Percentiles rank a stretch among this genome's conserved stretches.
phyloP scores from a whole-genome alignment of 2,113 vertebrate genomes.

The Ia io region DNA sequence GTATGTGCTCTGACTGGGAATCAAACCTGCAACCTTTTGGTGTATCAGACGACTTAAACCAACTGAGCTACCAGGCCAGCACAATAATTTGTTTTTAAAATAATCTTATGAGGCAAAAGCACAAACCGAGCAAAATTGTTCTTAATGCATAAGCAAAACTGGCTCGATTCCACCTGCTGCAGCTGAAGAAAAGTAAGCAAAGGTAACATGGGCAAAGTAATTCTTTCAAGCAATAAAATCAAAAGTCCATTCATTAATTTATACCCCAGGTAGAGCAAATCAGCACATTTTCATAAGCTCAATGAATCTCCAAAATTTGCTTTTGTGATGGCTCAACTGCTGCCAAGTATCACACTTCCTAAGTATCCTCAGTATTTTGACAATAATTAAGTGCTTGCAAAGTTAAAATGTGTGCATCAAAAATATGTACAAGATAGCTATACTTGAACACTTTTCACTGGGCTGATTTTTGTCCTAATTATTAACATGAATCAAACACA shows the following conservation, averaged over 20 bases:
- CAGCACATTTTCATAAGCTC: conserved; percentile 11
- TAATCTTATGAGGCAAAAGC: background rate
- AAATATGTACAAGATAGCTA: background rate
- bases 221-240: background rate
- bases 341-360: background rate
- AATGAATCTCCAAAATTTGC: background rate
- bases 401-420: conserved; percentile 18
- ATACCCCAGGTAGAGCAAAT: background rate
- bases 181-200: conserved; percentile 24
- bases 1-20: background rate
- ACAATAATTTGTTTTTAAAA: background rate
- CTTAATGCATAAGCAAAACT: background rate
- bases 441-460: background rate
- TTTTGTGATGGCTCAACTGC: background rate
- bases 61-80: background rate
- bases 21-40: background rate
- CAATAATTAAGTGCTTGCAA: conserved; percentile 10
- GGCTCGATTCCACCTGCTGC: background rate
- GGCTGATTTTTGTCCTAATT: background rate
- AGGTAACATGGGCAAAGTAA: background rate
- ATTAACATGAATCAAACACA: background rate
- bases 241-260: background rate
- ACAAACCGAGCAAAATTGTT: background rate
- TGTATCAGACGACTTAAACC: background rate
- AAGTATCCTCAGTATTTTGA: conserved; percentile 35